phyloP scores from a whole-genome alignment of 2,113 vertebrate genomes.

The Pluvianellus socialis region DNA sequence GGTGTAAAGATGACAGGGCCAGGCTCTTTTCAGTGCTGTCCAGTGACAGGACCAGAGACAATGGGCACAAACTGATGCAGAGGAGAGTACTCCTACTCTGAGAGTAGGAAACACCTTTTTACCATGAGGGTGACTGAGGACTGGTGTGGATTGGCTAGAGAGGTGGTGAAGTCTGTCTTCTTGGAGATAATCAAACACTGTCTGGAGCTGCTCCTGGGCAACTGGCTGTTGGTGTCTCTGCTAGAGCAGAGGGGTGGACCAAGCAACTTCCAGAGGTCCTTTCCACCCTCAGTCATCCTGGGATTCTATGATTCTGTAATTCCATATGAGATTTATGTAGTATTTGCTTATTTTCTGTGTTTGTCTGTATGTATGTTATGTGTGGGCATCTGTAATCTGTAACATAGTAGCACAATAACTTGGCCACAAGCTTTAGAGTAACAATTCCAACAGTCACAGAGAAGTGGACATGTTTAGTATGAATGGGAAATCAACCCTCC shows the following conservation, averaged over 20 bases:
- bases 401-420: background rate
- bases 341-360: background rate
- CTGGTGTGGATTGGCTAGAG: background rate
- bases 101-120: background rate
- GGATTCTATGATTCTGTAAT: background rate
- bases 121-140: rapidly evolving
- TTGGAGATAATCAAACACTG: background rate
- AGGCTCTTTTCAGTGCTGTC: background rate
- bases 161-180: rapidly evolving
- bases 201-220: background rate
- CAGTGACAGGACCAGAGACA: background rate
- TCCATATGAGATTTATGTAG: background rate
- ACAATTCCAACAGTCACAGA: background rate
- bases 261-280: background rate
- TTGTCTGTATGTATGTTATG: background rate
- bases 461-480: background rate
- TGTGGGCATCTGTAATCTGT: background rate
- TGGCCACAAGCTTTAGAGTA: background rate
- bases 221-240: background rate
- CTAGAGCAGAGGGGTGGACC: background rate
- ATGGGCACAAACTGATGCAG: background rate
- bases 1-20: background rate
- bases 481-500: background rate
- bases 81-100: no score
- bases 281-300: background rate